Conservation (phyloP, 1,140 invertebrate species). For the Cyclargus thomasi region DNA sequence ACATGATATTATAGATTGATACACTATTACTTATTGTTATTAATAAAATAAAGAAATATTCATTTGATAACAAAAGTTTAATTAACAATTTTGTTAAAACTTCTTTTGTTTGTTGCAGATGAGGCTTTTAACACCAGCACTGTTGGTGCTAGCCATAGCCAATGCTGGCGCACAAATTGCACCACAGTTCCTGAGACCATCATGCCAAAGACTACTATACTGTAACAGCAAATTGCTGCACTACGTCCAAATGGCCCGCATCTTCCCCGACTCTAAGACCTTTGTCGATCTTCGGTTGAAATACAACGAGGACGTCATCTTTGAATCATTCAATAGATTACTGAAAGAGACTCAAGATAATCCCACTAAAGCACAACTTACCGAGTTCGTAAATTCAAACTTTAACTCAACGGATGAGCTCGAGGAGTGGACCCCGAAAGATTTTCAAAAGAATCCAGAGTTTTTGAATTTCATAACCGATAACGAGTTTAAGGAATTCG, state of each 20-base stretch:
- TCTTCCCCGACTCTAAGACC: constrained; percentile 89
- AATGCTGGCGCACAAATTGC: neutral
- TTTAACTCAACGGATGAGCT: constrained; percentile 73
- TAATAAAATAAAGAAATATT: no score
- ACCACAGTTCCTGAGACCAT: constrained; percentile 26
- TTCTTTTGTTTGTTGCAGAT: neutral
- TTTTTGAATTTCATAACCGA: constrained; percentile 80
- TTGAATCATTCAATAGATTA: constrained; percentile 78
- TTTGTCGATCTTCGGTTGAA: constrained; percentile 83
- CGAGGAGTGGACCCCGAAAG: constrained; percentile 77
- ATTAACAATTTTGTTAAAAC: neutral
- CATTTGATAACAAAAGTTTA: no score
- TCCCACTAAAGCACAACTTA: constrained; percentile 75
- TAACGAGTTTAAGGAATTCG: constrained; percentile 76
- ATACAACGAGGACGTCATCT: constrained; percentile 41
- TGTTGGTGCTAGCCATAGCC: constrained; percentile 5
- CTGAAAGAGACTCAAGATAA: constrained; percentile 76
- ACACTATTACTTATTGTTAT: no score
- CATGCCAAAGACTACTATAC: constrained; percentile 79
- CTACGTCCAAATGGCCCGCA: constrained; percentile 81
- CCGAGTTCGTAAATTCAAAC: constrained; percentile 77
- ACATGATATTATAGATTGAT: no score
- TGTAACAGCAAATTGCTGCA: constrained; percentile 86
- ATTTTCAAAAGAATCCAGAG: constrained; percentile 78
- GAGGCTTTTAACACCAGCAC: neutral